Conservation (phyloP, 2,888 invertebrate species). For the Cheilosia impressa region DNA sequence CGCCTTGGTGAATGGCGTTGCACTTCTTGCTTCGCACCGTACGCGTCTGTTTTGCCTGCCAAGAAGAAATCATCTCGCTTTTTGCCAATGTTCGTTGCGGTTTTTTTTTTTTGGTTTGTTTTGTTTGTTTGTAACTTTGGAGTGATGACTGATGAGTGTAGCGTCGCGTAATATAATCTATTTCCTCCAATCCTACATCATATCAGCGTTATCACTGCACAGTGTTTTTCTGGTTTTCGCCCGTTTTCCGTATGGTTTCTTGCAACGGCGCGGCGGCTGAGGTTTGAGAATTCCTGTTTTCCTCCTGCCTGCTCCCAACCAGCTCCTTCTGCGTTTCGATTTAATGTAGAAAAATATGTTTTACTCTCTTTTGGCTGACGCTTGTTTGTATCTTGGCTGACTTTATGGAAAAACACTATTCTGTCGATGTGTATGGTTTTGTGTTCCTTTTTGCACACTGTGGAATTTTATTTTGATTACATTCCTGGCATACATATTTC, state of each 20-base stretch:
- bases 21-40: conserved; percentile 25
- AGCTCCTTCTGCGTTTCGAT: conserved; percentile 11
- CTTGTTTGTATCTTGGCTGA: conserved; percentile 27
- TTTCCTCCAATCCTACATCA: conserved; percentile 2
- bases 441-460: conserved; percentile 31
- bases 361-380: conserved; percentile 31
- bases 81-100: not conserved
- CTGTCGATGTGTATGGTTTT: conserved; percentile 28
- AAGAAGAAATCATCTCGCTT: not conserved
- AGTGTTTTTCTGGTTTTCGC: not conserved
- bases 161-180: conserved; percentile 6
- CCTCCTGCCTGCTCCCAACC: conserved; percentile 1
- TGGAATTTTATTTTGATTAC: conserved; percentile 64
- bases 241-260: not conserved
- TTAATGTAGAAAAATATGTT: conserved; percentile 14
- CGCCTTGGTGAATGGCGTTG: conserved; percentile 36
- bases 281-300: conserved; percentile 2
- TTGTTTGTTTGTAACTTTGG: not conserved
- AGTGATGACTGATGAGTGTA: conserved; percentile 21
- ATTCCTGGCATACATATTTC: conserved; percentile 59
- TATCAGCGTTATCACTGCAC: not conserved
- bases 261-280: not conserved
- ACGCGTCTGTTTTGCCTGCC: conserved; percentile 5
- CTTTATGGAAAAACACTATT: conserved; percentile 23
- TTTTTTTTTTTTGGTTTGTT: conserved; percentile 9